These are phyloP conservation scores for Typhlichthys eigenmanni DNA, from an alignment of 2,797 vertebrate species.

Conservation along the genomic window DNA sequence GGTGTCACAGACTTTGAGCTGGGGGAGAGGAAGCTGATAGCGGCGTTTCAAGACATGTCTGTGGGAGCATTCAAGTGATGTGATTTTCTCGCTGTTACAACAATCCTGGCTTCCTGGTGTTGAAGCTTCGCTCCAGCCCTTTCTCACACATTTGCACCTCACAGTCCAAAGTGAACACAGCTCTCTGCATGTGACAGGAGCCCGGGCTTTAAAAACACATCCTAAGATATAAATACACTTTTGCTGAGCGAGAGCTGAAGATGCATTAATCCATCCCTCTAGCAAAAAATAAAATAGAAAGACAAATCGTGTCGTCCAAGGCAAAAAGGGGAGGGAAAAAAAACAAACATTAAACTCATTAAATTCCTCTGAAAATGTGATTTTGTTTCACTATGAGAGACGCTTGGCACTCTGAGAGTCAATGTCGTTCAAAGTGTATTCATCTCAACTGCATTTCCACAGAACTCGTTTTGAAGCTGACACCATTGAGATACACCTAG, in stretches of 20 bases:
- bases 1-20: constrained; percentile 22
- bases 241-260: constrained; percentile 66
- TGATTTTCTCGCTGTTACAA: constrained; percentile 70
- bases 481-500: constrained; percentile 1
- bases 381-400: constrained; percentile 54
- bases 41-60: constrained; percentile 58
- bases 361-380: constrained; percentile 66
- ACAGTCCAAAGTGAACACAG: constrained; percentile 65
- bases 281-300: constrained; percentile 15
- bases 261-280: constrained; percentile 66
- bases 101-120: constrained; percentile 63
- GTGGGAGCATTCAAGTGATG: constrained; percentile 70
- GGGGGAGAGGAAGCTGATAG: constrained; percentile 12
- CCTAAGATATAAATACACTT: constrained; percentile 77
- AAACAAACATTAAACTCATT: constrained; percentile 56
- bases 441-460: constrained; percentile 23
- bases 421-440: constrained; percentile 32
- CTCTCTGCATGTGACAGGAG: constrained; percentile 65
- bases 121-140: constrained; percentile 66
- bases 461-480: constrained; percentile 21
- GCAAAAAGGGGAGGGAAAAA: constrained; percentile 14
- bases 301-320: constrained; percentile 25
- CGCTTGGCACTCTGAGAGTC: constrained; percentile 41
- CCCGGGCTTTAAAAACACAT: constrained; percentile 63
- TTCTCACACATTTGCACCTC: constrained; percentile 84